phyloP scores from a whole-genome alignment of 2,797 vertebrate species.

The Danio jaintianensis region DNA sequence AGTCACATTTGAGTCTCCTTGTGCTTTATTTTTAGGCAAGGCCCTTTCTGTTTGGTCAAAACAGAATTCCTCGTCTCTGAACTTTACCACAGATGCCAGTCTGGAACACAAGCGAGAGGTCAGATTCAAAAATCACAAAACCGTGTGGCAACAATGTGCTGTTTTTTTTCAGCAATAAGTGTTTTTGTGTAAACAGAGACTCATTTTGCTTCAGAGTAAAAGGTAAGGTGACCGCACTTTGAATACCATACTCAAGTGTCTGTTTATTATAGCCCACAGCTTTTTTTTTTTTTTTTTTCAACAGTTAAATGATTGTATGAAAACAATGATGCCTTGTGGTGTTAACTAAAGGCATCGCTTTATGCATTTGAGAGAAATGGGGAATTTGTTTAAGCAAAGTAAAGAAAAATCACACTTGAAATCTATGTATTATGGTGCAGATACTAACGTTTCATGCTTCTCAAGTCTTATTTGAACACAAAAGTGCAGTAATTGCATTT shows the following conservation, averaged over 20 bases:
- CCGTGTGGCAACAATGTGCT: slow-evolving; percentile 53
- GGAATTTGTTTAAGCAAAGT: not conserved
- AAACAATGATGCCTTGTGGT: slow-evolving; percentile 58
- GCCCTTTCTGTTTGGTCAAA: slow-evolving; percentile 56
- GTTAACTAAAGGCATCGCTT: slow-evolving; percentile 45
- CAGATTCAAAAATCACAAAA: slow-evolving; percentile 56
- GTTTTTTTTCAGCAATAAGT: slow-evolving; percentile 55
- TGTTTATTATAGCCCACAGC: slow-evolving; percentile 59
- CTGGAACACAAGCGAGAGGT: slow-evolving; percentile 39
- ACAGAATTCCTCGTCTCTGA: slow-evolving; percentile 54
- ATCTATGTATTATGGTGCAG: slow-evolving; percentile 4
- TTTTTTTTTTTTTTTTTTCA: slow-evolving; percentile 33
- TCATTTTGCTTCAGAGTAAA: slow-evolving; percentile 48
- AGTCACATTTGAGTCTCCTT: slow-evolving; percentile 28
- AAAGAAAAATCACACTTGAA: not conserved
- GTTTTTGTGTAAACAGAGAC: slow-evolving; percentile 62
- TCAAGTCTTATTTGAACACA: not conserved
- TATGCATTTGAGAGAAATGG: not conserved
- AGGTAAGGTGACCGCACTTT: slow-evolving; percentile 59
- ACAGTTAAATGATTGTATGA: slow-evolving; percentile 61
- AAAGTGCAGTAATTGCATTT: not conserved
- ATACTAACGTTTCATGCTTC: not conserved
- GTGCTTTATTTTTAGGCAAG: slow-evolving; percentile 32
- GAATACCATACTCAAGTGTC: slow-evolving; percentile 66
- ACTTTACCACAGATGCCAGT: slow-evolving; percentile 55